Evolutionary conservation across 1,140 invertebrate species (phyloP).

Genomic region (Eupeodes corollae): DNA sequence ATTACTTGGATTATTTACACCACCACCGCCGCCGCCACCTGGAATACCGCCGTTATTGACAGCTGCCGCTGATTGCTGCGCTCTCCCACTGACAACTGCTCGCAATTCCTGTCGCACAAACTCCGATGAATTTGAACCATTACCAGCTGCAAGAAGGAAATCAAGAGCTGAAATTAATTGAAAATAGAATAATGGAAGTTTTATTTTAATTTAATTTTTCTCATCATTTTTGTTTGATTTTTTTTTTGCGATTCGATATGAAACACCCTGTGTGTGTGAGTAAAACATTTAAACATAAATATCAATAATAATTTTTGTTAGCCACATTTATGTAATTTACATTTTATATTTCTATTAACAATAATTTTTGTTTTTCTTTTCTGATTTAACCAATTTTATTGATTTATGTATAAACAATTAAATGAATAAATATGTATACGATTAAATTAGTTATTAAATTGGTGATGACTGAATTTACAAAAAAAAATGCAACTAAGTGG

Average conservation of each 20-base stretch:
- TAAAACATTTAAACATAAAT: too few species aligned
- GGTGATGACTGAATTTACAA: too few species aligned
- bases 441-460: too few species aligned
- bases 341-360: neutral
- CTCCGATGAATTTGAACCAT: constrained; percentile 48
- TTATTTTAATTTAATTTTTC: neutral
- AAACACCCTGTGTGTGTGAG: too few species aligned
- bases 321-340: neutral
- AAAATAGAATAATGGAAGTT: neutral
- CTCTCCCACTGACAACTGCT: constrained; percentile 72
- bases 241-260: too few species aligned
- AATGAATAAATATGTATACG: too few species aligned
- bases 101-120: constrained; percentile 81
- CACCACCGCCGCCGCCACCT: constrained; percentile 12
- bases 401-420: too few species aligned
- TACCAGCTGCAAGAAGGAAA: constrained; percentile 16
- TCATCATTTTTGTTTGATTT: neutral
- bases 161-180: constrained; percentile 1
- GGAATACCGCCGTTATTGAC: constrained; percentile 15
- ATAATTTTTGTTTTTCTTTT: too few species aligned
- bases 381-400: too few species aligned
- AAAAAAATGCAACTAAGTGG: too few species aligned
- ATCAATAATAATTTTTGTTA: neutral
- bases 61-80: constrained; percentile 42
- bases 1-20: constrained; percentile 9